These are phyloP conservation scores for Neria commutata DNA, from an alignment of 2,888 invertebrate species.

Conservation along the genomic window DNA sequence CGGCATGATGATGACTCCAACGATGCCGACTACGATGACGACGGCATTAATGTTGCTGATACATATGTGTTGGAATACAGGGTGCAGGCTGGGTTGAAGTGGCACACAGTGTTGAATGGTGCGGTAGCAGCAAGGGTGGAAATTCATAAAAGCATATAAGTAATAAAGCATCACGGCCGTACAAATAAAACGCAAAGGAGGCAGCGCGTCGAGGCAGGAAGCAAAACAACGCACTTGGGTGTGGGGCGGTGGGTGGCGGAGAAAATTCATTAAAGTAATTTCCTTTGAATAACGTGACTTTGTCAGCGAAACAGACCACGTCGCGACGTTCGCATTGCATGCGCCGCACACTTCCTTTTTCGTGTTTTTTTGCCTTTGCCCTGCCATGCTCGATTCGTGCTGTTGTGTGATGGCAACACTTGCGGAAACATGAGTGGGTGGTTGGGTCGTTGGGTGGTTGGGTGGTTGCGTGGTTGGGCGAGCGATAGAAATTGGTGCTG, in stretches of 20 bases:
- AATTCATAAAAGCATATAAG: conserved; percentile 6
- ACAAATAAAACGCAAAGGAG: conserved; percentile 1
- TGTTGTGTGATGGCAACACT: no score
- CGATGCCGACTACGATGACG: neutral
- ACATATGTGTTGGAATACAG: neutral
- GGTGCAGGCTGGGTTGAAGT: neutral
- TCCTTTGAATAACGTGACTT: conserved; percentile 41
- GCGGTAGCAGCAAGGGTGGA: neutral
- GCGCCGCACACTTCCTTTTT: neutral
- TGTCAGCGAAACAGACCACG: conserved; percentile 22
- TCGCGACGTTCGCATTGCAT: neutral
- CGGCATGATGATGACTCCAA: conserved; percentile 1
- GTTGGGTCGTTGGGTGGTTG: no score
- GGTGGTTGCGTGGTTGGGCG: neutral
- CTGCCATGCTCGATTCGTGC: neutral
- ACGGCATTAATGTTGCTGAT: conserved; percentile 3
- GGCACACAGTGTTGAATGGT: neutral
- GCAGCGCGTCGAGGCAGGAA: no score
- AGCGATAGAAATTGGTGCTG: neutral
- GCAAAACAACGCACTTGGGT: neutral
- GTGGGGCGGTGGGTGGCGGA: neutral
- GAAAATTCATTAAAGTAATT: conserved; percentile 47
- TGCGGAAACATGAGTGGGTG: no score
- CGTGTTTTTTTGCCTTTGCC: neutral
- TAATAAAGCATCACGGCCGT: conserved; percentile 10